These are phyloP conservation scores for Cylindroiulus punctatus DNA, from an alignment of 2,888 invertebrate species.

Conservation along the genomic window DNA sequence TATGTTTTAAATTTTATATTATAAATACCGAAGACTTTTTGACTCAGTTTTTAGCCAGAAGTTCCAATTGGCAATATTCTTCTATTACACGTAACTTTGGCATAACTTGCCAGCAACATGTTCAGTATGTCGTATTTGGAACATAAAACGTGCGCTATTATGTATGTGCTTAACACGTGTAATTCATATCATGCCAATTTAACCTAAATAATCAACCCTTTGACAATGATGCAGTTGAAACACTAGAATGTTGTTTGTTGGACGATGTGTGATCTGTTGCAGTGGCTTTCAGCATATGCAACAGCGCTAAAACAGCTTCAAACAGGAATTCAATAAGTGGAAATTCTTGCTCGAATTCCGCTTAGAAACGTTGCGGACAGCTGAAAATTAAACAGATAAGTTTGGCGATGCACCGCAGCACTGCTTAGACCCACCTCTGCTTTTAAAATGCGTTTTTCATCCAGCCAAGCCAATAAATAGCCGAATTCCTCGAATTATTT, in stretches of 20 bases:
- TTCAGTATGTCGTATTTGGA: too few relatives aligned
- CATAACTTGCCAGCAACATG: too few relatives aligned
- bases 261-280: not conserved
- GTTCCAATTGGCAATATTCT: too few relatives aligned
- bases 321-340: conserved; percentile 45
- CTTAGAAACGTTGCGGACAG: not conserved
- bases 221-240: too few relatives aligned
- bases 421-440: not conserved
- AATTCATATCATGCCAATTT: too few relatives aligned
- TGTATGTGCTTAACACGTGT: too few relatives aligned
- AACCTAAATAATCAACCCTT: too few relatives aligned
- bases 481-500: conserved; percentile 44
- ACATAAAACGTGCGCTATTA: too few relatives aligned
- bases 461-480: conserved; percentile 24
- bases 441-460: conserved; percentile 36
- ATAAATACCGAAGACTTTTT: too few relatives aligned
- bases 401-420: not conserved
- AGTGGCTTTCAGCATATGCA: not conserved
- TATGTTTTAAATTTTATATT: too few relatives aligned
- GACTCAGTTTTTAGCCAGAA: too few relatives aligned
- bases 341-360: conserved; percentile 45
- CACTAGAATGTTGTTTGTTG: not conserved
- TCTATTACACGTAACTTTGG: too few relatives aligned
- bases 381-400: conserved; percentile 45
- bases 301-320: conserved; percentile 15